These are phyloP conservation scores for Papilio glaucus DNA, from an alignment of 1,140 invertebrate species.

Conservation along the genomic window DNA sequence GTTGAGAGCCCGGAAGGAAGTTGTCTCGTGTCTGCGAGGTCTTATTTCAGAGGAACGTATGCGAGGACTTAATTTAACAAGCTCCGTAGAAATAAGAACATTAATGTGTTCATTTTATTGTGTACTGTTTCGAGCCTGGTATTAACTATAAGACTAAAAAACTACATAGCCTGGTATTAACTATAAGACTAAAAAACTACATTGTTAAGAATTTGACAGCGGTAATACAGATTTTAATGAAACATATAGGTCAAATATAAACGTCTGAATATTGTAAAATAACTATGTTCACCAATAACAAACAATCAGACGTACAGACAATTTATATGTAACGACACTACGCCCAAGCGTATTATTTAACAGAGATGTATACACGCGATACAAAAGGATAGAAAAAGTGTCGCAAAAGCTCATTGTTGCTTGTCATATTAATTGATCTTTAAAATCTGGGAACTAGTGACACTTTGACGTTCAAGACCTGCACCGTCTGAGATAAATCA, in stretches of 20 bases:
- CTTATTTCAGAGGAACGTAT: not conserved
- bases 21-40: slow-evolving; percentile 9
- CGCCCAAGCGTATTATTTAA: too few species aligned
- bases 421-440: not conserved
- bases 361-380: too few species aligned
- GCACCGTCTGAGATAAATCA: slow-evolving; percentile 7
- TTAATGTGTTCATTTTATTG: not conserved
- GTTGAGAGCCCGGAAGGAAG: slow-evolving; percentile 13
- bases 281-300: too few species aligned
- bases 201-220: too few species aligned
- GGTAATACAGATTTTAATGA: too few species aligned
- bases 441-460: not conserved
- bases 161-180: too few species aligned
- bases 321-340: too few species aligned
- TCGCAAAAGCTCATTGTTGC: not conserved
- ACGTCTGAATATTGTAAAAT: not conserved
- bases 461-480: not conserved
- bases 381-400: too few species aligned
- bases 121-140: too few species aligned
- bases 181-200: too few species aligned
- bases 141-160: too few species aligned
- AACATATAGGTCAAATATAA: not conserved
- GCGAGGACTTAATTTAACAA: slow-evolving; percentile 4
- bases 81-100: not conserved
- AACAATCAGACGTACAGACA: too few species aligned